Conservation (phyloP, 2,888 invertebrate species). For the Scaptomyza polygonia region DNA sequence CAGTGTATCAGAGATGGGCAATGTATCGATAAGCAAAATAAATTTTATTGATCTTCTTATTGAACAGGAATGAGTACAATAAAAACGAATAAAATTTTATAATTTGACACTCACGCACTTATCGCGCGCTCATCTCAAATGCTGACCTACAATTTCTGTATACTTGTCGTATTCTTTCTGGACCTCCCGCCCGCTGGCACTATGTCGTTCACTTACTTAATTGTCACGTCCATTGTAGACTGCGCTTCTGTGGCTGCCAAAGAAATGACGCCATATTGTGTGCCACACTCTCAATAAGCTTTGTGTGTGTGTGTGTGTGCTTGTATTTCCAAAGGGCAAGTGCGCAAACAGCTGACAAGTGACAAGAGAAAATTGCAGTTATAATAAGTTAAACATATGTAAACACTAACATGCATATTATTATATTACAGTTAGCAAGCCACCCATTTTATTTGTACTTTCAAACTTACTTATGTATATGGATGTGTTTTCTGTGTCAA, state of each 20-base stretch:
- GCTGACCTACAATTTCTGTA: constrained; percentile 62
- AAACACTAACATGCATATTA: constrained; percentile 24
- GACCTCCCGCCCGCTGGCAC: constrained; percentile 22
- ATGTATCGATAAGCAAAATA: constrained; percentile 16
- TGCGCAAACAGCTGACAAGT: constrained; percentile 72
- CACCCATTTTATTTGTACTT: constrained; percentile 9
- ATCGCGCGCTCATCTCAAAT: constrained; percentile 58
- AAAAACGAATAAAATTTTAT: not conserved
- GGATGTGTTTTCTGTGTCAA: not conserved
- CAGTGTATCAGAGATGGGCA: constrained; percentile 30
- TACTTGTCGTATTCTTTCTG: constrained; percentile 10
- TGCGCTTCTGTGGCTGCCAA: constrained; percentile 45
- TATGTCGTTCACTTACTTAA: constrained; percentile 61
- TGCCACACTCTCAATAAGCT: constrained; percentile 39
- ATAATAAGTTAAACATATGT: constrained; percentile 48
- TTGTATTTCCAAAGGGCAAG: constrained; percentile 31
- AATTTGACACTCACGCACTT: constrained; percentile 10
- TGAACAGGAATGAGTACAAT: not conserved
- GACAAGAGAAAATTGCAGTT: constrained; percentile 61
- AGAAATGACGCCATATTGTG: constrained; percentile 75
- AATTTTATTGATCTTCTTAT: constrained; percentile 3
- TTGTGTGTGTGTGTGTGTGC: constrained; percentile 4
- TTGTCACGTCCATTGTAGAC: constrained; percentile 65
- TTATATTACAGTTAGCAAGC: constrained; percentile 28
- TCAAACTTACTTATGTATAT: not conserved